Evolutionary conservation across 1,140 invertebrate species (phyloP), one percentile per base, ranked within the genome.

Genomic region (Laupala kohalensis): DNA sequence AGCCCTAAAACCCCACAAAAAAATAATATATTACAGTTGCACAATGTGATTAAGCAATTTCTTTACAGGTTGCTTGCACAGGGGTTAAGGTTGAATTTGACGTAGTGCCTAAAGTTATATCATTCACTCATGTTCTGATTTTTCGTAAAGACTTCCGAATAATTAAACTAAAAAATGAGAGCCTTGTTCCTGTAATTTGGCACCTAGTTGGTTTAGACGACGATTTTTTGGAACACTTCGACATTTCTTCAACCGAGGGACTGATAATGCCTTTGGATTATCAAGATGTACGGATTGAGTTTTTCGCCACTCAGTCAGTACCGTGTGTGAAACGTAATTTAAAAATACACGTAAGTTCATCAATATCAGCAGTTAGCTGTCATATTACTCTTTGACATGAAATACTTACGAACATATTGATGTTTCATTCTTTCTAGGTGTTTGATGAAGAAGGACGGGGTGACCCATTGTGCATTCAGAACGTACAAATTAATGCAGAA

Each of bases 61-160:
- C 64, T 23, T 15, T 71, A 6, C 70, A 71, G 70, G 24, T 71
- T 28, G 13, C 25, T 25, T 71, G 74, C 28, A 73, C 72, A 13
- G 79, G 79, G 0, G 64, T 74, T 0, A 76, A 77, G 64, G 64
- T 79, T 30, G 74, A 79, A 6, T 69, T 81, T 19, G 74, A 77
- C 23, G 19, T 79, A 13, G 75, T 77, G 0, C 64, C 70, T 12
- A 79, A 76, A 62, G 67, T 73, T n/a, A n/a, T 81, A 9, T 69
- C 69, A 15, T 78, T 80, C 25, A 76, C 72, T 25, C 70, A 73
- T 65, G 66, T 77, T 13, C 71, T 80, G 4, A 64, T 80, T 2
- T 68, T 77, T 25, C 73, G 73, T 69, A 75, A 64, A 69, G 76
- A 76, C 13, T 73, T 53, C 25, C 73, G 71, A 28, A 73, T 4